These are phyloP conservation scores for Poecile montanus DNA, from an alignment of 2,797 vertebrate species.

Conservation along the genomic window DNA sequence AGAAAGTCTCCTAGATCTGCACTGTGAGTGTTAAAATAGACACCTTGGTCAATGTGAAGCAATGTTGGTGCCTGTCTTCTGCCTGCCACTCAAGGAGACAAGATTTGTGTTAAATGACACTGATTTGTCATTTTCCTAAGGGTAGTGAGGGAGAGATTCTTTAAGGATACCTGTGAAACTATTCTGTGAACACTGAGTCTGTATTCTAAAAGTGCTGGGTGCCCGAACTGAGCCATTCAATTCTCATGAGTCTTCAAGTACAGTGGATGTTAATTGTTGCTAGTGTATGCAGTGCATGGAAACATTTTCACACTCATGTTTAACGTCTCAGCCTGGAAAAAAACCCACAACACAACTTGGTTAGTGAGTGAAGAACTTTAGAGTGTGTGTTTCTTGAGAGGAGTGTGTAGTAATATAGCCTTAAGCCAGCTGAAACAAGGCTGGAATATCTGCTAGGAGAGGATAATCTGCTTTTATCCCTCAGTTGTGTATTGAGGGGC, in stretches of 20 bases:
- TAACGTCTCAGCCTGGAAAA: neutral
- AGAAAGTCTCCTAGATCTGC: neutral
- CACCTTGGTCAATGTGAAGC: neutral
- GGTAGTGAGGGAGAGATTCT: neutral
- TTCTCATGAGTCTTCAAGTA: neutral
- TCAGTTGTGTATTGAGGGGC: neutral
- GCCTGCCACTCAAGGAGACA: neutral
- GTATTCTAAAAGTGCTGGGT: neutral
- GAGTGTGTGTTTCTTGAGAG: neutral
- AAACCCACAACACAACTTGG: rapidly evolving
- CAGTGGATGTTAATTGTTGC: neutral
- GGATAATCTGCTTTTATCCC: neutral
- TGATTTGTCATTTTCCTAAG: neutral
- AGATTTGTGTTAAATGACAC: neutral
- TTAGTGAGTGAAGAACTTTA: neutral
- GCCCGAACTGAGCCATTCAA: neutral
- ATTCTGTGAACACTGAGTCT: neutral
- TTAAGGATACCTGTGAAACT: neutral
- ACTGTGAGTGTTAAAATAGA: neutral
- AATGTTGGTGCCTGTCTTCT: neutral
- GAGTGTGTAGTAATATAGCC: neutral
- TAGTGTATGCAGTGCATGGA: neutral
- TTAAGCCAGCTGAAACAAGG: neutral
- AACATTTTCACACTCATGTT: neutral
- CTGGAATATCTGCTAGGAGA: neutral